Evolutionary conservation across 2,888 invertebrate genomes (phyloP).

Genomic region (Taphrorychus bicolor): DNA sequence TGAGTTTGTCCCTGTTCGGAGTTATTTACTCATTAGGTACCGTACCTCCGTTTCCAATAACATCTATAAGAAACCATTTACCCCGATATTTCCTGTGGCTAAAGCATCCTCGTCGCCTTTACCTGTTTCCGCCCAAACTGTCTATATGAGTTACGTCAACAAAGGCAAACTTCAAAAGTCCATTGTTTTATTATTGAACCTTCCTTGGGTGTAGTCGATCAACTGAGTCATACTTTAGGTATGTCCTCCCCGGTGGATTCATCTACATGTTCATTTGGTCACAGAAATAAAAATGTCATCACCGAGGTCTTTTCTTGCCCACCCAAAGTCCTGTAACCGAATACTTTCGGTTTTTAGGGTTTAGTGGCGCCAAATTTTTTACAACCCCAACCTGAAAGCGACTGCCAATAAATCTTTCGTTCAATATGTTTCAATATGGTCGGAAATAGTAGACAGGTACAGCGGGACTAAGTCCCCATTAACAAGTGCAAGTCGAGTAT

Average conservation of each 20-base stretch:
- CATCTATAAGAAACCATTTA: constrained; percentile 19
- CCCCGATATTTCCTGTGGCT: constrained; percentile 35
- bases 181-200: constrained; percentile 28
- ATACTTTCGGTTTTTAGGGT: neutral
- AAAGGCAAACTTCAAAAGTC: constrained; percentile 32
- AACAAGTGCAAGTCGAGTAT: neutral
- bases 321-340: constrained; percentile 13
- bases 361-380: constrained; percentile 48
- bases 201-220: constrained; percentile 25
- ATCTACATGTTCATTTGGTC: too few relatives aligned
- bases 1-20: constrained; percentile 9
- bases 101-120: constrained; percentile 29
- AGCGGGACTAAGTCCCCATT: too few relatives aligned
- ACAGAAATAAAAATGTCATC: neutral
- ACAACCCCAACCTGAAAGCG: constrained; percentile 24
- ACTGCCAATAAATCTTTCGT: neutral
- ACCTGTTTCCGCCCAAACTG: constrained; percentile 36
- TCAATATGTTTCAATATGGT: neutral
- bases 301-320: neutral
- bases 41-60: constrained; percentile 25
- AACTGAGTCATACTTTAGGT: neutral
- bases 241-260: neutral
- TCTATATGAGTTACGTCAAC: constrained; percentile 32
- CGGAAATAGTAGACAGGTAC: neutral
- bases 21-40: constrained; percentile 18